Base-by-base conservation (phyloP, 2,113 vertebrate species). In the Octodon degus region DNA sequence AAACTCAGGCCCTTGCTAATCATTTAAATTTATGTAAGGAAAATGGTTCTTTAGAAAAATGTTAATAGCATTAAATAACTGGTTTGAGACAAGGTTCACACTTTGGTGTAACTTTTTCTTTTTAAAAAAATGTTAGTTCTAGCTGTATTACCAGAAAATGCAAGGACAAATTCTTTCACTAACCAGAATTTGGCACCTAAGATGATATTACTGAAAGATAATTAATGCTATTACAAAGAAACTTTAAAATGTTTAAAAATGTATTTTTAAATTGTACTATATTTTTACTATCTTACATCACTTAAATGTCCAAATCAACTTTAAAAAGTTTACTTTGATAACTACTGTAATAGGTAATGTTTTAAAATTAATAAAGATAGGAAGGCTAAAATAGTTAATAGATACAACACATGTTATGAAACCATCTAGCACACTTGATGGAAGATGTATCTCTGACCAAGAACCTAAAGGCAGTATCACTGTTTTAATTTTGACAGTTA, bases 81-180 rank as follows among this genome's bases (percentile, higher is more conserved):
- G 12, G n/a, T 93, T 67, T 93, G 77, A 90, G 4, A 86, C 10
- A 70, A 81, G 6, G 40, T 72, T 90, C 17, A 67, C 8, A 82
- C 1, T 90, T 16, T 25, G 85, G 43, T 85, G 60, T 85, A 91
- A 67, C 80, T 88, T 85, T 80, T 86, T n/a, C 58, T 76, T 96
- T 77, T 25, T 34, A 68, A 19, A 76, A 40, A 90, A 19, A 55
- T 16, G 91, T 76, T 20, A 63, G 37, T 81, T 86, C 25, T 30
- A 96, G 63, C n/a, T 96, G 77, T 76, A 80, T 47, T 74, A 79
- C 34, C 24, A 90, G 43, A 96, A 91, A 94, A 87, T 37, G 80
- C 4, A 43, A 90, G 43, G 32, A 27, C 13, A 92, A 90, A 85
- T 91, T 68, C 72, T 70, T 72, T 53, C 24, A 53, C 11, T 82